These are phyloP conservation scores for Micromesistius poutassou DNA, from an alignment of 2,797 vertebrate genomes.

Conservation along the genomic window DNA sequence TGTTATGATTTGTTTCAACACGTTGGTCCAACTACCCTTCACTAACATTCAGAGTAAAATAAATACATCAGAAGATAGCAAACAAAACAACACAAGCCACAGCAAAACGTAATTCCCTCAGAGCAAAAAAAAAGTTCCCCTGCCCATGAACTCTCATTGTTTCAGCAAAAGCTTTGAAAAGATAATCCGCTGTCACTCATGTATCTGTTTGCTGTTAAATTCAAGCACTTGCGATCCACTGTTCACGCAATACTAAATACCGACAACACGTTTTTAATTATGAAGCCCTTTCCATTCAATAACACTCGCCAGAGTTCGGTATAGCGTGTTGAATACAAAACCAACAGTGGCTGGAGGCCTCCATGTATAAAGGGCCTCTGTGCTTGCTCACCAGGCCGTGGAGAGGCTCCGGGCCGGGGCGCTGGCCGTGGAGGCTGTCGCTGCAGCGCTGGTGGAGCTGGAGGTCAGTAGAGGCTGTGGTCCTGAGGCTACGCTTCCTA, in stretches of 20 bases:
- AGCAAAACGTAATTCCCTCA: not conserved
- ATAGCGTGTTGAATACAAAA: not conserved
- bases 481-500: not conserved
- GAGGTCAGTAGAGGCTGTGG: conserved; percentile 75
- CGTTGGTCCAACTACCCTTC: not conserved
- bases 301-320: not conserved
- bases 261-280: not conserved
- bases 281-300: not conserved
- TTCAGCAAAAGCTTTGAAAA: not conserved
- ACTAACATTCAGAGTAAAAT: not conserved
- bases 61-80: not conserved
- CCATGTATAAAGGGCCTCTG: not conserved
- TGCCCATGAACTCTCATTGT: not conserved
- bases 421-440: conserved; percentile 91
- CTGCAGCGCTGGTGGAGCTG: conserved; percentile 94
- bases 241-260: conserved; percentile 1
- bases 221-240: not conserved
- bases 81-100: not conserved
- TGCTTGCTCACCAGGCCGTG: conserved; percentile 81
- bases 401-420: conserved; percentile 93
- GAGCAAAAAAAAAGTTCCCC: not conserved
- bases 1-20: not conserved
- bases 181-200: not conserved
- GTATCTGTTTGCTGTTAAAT: not conserved
- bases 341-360: not conserved